A percentile compares a stretch with the other conserved stretches of the same genome.
These are phyloP conservation scores for Ophioderma brevispina DNA, from an alignment of 35 echinoderm and acorn worm species.

Conservation along the genomic window DNA sequence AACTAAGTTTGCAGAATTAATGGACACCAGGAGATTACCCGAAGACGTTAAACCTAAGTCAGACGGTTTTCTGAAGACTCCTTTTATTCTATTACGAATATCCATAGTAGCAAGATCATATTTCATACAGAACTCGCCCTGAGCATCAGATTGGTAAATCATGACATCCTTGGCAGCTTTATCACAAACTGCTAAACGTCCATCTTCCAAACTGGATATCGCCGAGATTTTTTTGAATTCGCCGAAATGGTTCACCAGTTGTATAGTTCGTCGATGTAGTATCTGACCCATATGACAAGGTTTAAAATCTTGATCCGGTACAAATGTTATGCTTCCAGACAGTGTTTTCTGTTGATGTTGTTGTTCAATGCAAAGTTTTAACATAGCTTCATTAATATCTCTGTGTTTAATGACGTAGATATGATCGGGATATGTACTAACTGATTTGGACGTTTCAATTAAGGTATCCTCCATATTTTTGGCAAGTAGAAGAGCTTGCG, in stretches of 20 bases:
- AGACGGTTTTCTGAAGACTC: too few relatives aligned
- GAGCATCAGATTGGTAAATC: too few relatives aligned
- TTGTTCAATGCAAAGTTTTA: not conserved
- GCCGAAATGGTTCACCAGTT: not conserved
- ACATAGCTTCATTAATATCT: not conserved
- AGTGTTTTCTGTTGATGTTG: not conserved
- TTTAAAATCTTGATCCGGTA: not conserved
- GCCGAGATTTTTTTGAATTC: not conserved
- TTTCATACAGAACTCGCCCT: too few relatives aligned
- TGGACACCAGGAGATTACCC: too few relatives aligned
- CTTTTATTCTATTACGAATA: too few relatives aligned
- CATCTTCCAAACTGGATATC: not conserved
- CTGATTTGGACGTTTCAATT: not conserved
- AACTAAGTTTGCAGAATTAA: too few relatives aligned
- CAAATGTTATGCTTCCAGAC: not conserved
- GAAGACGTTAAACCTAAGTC: too few relatives aligned
- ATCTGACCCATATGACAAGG: not conserved
- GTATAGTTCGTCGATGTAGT: not conserved
- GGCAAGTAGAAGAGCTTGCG: not conserved
- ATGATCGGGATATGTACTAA: not conserved
- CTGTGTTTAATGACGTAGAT: not conserved
- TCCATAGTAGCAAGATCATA: too few relatives aligned
- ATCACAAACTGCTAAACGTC: not conserved
- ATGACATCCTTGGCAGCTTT: not conserved
- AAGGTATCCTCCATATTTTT: not conserved